A percentile compares a stretch with the other conserved stretches of the same genome.
phyloP scores from a whole-genome alignment of 2,888 invertebrate genomes.

The Mycogona germanica region DNA sequence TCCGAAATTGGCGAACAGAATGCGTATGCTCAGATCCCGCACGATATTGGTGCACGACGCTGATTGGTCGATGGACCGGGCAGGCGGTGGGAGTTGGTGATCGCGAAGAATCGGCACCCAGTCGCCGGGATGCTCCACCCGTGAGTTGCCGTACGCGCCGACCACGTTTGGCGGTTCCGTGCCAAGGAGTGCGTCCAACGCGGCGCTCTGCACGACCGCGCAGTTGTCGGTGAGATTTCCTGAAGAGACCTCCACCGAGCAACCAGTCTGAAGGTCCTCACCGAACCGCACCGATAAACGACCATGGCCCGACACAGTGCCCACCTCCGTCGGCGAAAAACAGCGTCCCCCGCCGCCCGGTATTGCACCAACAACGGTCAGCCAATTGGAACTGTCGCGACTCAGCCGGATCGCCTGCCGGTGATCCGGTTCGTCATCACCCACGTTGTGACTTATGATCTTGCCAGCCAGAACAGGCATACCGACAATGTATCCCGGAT shows the following conservation, averaged over 20 bases:
- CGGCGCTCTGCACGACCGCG: not conserved
- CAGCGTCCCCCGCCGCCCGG: not conserved
- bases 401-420: not conserved
- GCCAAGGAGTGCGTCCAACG: constrained; percentile 7
- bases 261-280: constrained; percentile 10
- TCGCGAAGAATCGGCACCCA: constrained; percentile 12
- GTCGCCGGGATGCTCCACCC: not conserved
- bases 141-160: constrained; percentile 13
- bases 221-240: constrained; percentile 10
- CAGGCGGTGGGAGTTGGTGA: not conserved
- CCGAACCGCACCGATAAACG: constrained; percentile 2
- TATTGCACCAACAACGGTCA: constrained; percentile 1
- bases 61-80: not conserved
- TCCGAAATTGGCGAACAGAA: constrained; percentile 9
- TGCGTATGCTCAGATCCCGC: not conserved
- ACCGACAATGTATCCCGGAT: constrained; percentile 14
- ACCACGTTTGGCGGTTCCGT: constrained; percentile 13
- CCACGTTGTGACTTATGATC: not conserved
- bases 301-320: not conserved
- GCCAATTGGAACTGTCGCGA: constrained; percentile 5
- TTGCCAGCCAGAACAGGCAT: constrained; percentile 11
- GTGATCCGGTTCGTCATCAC: not conserved
- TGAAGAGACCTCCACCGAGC: not conserved
- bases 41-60: constrained; percentile 7
- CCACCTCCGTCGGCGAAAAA: not conserved